Evolutionary conservation across 2,797 vertebrate species (phyloP).

Genomic region (Sebastiscus tertius): DNA sequence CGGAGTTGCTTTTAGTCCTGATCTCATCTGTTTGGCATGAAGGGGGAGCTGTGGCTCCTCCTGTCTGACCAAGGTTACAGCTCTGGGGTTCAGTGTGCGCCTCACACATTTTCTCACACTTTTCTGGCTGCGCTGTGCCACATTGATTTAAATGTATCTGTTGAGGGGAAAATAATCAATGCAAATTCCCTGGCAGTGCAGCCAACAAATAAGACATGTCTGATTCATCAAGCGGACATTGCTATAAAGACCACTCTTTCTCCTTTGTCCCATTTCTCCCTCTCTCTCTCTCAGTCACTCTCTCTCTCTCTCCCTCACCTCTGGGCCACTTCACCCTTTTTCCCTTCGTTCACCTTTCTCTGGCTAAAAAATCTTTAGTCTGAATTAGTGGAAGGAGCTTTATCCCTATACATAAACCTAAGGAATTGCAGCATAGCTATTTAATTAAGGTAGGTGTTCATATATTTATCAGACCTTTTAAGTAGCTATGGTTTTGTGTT

Average conservation of each 20-base stretch:
- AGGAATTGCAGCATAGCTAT: slow-evolving; percentile 85
- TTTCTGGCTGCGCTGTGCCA: slow-evolving; percentile 86
- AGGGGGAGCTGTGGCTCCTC: slow-evolving; percentile 98
- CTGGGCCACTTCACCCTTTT: slow-evolving; percentile 79
- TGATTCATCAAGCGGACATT: slow-evolving; percentile 92
- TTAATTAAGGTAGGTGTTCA: slow-evolving; percentile 90
- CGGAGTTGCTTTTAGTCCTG: slow-evolving; percentile 66
- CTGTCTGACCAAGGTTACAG: slow-evolving; percentile 81
- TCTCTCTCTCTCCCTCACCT: slow-evolving; percentile 80
- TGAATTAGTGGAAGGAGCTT: slow-evolving; percentile 89
- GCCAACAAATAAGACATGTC: slow-evolving; percentile 88
- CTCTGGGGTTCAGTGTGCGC: slow-evolving; percentile 62
- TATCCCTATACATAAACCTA: slow-evolving; percentile 77
- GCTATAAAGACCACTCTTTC: slow-evolving; percentile 90
- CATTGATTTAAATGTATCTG: slow-evolving; percentile 93
- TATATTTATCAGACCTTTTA: slow-evolving; percentile 84
- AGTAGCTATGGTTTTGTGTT: slow-evolving; percentile 31
- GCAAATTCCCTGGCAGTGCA: slow-evolving; percentile 93
- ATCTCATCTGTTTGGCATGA: slow-evolving; percentile 89
- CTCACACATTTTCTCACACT: slow-evolving; percentile 83
- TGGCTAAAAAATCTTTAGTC: slow-evolving; percentile 84
- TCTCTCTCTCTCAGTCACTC: slow-evolving; percentile 33
- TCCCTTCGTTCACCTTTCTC: slow-evolving; percentile 71
- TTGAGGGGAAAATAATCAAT: slow-evolving; percentile 96
- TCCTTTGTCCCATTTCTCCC: slow-evolving; percentile 65